Base-by-base conservation (phyloP, 2,113 vertebrate species). In the Grantiella picta region DNA sequence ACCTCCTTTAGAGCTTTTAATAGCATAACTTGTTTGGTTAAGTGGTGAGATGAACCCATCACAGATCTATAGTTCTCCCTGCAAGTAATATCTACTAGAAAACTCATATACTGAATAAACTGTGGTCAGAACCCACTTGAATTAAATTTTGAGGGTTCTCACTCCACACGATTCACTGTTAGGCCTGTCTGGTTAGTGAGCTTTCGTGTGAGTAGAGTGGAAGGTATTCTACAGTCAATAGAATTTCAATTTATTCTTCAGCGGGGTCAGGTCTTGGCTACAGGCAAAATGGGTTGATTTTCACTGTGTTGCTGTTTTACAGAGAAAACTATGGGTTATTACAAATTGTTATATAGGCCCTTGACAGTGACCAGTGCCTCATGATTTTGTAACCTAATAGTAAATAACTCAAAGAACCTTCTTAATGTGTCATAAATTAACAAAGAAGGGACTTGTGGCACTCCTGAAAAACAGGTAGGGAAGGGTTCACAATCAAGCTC, bases 41-140 rank as follows among this genome's bases (percentile, higher is more conserved):
- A 40, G 19, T 33, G 18, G 12, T 10, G 0, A 0, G 40, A 7
- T 17, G 15, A 13, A 14, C 70, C 50, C 19, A 1, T 53, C 7
- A 27, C 15, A 68, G 13, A 28, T 68, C 33, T 20, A 2, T 31
- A 24, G n/a, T 27, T 52, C 25, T 71, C 20, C 11, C n/a, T 69
- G 3, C 16, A 18, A 0, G 0, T 33, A 29, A 5, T 45, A 47
- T 13, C 35, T 91, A 23, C 35, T 56, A 28, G 56, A 64, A 86
- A 89, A 69, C 8, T 47, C 3, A 23, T n/a, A 18, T 33, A 52
- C 31, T 59, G 28, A 82, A 68, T 50, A 23, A 90, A 68, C 11
- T 76, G 36, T 59, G 28, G 15, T 84, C 35, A 71, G 31, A 70
- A 53, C 5, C 5, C 4, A 28, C 23, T 13, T 59, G 10, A 76